Evolutionary conservation across 2,113 vertebrate species (phyloP).

Genomic region (Hyaena hyaena): DNA sequence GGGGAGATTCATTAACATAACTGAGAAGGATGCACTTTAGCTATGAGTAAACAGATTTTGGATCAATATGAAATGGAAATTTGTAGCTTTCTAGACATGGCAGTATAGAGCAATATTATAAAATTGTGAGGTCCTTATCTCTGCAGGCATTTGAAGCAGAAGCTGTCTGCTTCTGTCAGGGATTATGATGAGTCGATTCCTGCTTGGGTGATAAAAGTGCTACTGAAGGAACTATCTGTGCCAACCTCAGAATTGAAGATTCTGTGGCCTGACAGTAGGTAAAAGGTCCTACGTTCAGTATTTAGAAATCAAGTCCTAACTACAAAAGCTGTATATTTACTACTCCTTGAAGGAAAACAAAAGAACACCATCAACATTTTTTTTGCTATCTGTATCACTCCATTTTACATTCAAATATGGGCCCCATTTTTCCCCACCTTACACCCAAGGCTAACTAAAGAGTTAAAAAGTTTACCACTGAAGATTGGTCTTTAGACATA

Average conservation of each 20-base stretch:
- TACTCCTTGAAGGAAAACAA: background rate
- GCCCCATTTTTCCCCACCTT: background rate
- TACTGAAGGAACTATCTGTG: background rate
- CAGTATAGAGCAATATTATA: background rate
- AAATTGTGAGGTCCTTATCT: background rate
- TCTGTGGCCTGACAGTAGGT: background rate
- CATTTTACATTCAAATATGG: background rate
- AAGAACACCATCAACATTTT: background rate
- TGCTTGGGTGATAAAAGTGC: background rate
- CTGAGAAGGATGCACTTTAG: background rate
- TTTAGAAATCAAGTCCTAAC: background rate
- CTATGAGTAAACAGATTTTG: background rate
- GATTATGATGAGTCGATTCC: background rate
- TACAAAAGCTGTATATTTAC: background rate
- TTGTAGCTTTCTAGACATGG: background rate
- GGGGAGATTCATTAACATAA: background rate
- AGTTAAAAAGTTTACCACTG: background rate
- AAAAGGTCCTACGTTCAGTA: background rate
- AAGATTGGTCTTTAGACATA: conserved; percentile 43
- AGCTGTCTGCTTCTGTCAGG: background rate
- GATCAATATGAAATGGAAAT: background rate
- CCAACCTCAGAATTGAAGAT: background rate
- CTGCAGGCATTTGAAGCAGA: background rate
- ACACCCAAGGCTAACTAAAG: background rate
- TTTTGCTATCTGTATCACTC: background rate